These are phyloP conservation scores for Gymnocheta viridis DNA, from an alignment of 2,888 invertebrate genomes.

Conservation along the genomic window DNA sequence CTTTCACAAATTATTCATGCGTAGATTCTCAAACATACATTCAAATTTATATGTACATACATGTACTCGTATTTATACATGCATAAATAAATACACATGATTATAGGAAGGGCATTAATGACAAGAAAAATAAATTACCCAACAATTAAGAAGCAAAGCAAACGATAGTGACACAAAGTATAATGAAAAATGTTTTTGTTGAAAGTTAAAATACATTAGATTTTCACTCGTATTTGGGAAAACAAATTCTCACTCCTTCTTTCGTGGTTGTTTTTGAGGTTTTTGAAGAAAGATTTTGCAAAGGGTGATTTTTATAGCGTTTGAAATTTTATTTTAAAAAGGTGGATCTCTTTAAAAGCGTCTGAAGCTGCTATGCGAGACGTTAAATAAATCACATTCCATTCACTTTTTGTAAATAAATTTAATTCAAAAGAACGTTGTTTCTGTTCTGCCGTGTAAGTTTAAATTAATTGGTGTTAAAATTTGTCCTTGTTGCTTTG, in stretches of 20 bases:
- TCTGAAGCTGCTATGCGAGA: too few relatives aligned
- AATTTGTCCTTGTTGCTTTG: too few relatives aligned
- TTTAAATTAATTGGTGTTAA: too few relatives aligned
- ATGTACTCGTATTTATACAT: too few relatives aligned
- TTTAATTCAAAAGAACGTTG: too few relatives aligned
- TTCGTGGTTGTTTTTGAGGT: neutral
- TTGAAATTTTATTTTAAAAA: too few relatives aligned
- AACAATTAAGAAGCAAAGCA: neutral
- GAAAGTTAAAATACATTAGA: neutral
- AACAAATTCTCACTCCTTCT: neutral
- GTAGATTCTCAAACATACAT: neutral
- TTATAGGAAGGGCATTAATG: neutral
- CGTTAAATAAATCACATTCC: too few relatives aligned
- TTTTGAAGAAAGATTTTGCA: neutral
- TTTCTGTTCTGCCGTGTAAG: too few relatives aligned
- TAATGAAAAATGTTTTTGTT: neutral
- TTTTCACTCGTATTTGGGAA: neutral
- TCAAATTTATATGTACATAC: neutral
- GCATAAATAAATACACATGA: too few relatives aligned
- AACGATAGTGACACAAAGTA: neutral
- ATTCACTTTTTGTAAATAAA: too few relatives aligned
- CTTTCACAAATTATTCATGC: slow-evolving; percentile 55
- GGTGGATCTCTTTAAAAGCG: neutral
- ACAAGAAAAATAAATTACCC: neutral
- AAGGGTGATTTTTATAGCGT: neutral